phyloP scores from a whole-genome alignment of 1,140 invertebrate genomes.

The Drosophila pruinosa region DNA sequence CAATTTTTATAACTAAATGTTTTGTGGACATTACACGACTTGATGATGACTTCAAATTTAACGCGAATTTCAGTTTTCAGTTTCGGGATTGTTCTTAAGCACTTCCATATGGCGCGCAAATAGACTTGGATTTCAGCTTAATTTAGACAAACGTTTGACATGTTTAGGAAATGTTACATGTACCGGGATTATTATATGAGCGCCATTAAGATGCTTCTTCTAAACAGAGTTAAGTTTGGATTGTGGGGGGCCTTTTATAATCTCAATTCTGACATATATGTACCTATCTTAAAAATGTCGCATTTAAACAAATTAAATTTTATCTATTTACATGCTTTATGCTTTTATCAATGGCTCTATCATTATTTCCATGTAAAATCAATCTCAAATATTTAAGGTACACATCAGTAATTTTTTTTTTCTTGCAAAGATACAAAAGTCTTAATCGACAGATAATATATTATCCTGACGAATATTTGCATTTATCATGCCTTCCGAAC shows the following conservation, averaged over 20 bases:
- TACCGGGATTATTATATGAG: neutral
- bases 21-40: slow-evolving; percentile 36
- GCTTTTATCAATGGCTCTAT: no score
- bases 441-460: neutral
- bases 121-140: slow-evolving; percentile 22
- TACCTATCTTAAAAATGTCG: no score
- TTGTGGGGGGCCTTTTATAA: neutral
- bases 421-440: no score
- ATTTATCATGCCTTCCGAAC: neutral
- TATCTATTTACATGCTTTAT: no score
- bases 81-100: neutral
- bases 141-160: slow-evolving; percentile 29
- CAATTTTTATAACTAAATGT: slow-evolving; percentile 67
- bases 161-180: slow-evolving; percentile 54
- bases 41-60: slow-evolving; percentile 49
- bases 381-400: neutral
- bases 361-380: no score
- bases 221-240: neutral
- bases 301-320: no score
- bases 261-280: no score
- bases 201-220: neutral
- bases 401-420: no score
- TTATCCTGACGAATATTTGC: neutral
- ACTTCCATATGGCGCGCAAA: no score
- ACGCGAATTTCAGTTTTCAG: slow-evolving; percentile 1